Percentiles rank a stretch among this genome's conserved stretches.
These are phyloP conservation scores for Alviniconcha strummeri DNA, from an alignment of 2,888 invertebrate genomes.

Conservation along the genomic window DNA sequence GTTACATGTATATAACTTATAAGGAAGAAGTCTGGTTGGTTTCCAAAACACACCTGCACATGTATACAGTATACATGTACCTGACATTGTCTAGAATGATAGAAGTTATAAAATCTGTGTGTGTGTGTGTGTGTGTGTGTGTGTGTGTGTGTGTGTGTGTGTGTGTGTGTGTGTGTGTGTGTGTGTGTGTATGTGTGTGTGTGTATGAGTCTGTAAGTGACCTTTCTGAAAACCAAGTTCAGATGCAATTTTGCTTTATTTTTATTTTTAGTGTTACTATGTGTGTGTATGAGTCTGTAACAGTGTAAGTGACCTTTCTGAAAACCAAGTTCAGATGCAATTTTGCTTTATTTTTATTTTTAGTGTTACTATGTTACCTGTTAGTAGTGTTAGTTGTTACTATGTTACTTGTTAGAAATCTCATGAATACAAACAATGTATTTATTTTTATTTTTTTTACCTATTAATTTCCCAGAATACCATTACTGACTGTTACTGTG, in stretches of 20 bases:
- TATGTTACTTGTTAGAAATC: no score
- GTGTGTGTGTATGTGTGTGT: conserved; percentile 14
- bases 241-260: no score
- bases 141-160: conserved; percentile 4
- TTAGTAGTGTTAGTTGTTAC: no score
- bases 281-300: conserved; percentile 2
- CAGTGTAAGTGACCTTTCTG: neutral
- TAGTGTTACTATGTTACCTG: no score
- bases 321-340: neutral
- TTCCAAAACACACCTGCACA: neutral
- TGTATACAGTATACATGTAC: neutral
- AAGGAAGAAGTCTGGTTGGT: no score
- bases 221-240: no score
- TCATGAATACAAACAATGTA: no score
- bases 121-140: conserved; percentile 9
- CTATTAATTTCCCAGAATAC: no score
- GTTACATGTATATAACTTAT: no score
- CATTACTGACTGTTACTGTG: no score
- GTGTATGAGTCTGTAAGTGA: conserved; percentile 2
- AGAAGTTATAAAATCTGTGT: neutral
- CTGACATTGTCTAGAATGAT: no score
- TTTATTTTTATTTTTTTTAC: no score
- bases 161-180: conserved; percentile 14
- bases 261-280: neutral
- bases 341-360: neutral